Percentiles rank a stretch among this genome's conserved stretches.
Conservation (phyloP, 2,888 invertebrate species). For the Eupithecia centaureata region DNA sequence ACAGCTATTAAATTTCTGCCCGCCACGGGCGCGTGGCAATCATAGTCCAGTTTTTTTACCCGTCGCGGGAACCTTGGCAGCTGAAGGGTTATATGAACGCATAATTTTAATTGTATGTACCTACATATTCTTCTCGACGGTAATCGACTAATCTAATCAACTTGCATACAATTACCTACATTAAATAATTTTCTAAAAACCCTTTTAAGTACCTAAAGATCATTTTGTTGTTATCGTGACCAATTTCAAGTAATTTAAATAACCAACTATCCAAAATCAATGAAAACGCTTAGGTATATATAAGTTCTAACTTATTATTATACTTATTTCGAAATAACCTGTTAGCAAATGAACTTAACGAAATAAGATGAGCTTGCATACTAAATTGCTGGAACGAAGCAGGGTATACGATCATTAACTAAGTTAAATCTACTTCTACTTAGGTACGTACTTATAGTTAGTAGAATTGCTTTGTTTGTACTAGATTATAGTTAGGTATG, state of each 20-base stretch:
- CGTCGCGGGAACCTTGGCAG: too few relatives aligned
- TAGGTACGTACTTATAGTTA: neutral
- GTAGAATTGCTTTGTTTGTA: neutral
- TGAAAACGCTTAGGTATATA: conserved; percentile 22
- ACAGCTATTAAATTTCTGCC: too few relatives aligned
- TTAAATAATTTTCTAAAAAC: conserved; percentile 26
- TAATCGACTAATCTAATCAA: conserved; percentile 20
- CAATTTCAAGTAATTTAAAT: conserved; percentile 35
- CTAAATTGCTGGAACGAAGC: conserved; percentile 26
- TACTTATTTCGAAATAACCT: conserved; percentile 31
- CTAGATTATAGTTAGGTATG: neutral
- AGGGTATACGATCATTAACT: neutral
- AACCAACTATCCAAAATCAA: conserved; percentile 34
- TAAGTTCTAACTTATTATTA: neutral
- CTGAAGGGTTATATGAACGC: too few relatives aligned
- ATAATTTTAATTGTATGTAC: too few relatives aligned
- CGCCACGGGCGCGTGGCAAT: too few relatives aligned
- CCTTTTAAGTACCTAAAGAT: conserved; percentile 12
- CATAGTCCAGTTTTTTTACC: too few relatives aligned
- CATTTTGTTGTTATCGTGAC: conserved; percentile 35
- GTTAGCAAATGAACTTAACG: conserved; percentile 24
- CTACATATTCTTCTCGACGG: too few relatives aligned
- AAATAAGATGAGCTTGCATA: conserved; percentile 26
- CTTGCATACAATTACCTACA: conserved; percentile 15
- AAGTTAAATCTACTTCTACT: neutral